These are phyloP conservation scores for Periplaneta americana DNA, from an alignment of 1,140 invertebrate species.

Conservation along the genomic window DNA sequence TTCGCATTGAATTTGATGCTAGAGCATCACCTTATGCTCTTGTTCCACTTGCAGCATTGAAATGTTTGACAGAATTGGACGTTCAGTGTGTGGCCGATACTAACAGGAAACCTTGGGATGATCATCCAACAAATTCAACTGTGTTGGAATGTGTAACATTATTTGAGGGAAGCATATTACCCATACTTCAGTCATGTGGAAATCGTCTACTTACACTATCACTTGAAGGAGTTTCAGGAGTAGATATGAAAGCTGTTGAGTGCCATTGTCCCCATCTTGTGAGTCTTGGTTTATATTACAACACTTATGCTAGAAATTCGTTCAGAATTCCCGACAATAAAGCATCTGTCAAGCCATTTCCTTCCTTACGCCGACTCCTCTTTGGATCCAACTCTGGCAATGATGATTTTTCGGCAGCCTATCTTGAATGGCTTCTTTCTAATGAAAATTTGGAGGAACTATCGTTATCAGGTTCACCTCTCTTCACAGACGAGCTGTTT, in stretches of 20 bases:
- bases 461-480: slow-evolving; percentile 17
- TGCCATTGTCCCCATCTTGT: slow-evolving; percentile 9
- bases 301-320: slow-evolving; percentile 12
- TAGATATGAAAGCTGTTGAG: slow-evolving; percentile 14
- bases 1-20: slow-evolving; percentile 20
- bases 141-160: background rate
- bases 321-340: slow-evolving; percentile 14
- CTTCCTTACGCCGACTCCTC: slow-evolving; percentile 9
- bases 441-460: slow-evolving; percentile 17
- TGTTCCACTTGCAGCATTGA: slow-evolving; percentile 5
- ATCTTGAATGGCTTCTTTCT: slow-evolving; percentile 16
- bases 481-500: slow-evolving; percentile 17
- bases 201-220: slow-evolving; percentile 12
- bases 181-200: slow-evolving; percentile 14
- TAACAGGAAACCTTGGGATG: slow-evolving; percentile 5
- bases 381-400: slow-evolving; percentile 21
- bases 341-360: slow-evolving; percentile 10
- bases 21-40: slow-evolving; percentile 14
- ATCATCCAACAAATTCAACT: background rate
- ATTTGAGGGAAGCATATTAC: slow-evolving; percentile 17
- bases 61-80: slow-evolving; percentile 16
- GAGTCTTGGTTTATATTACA: slow-evolving; percentile 19
- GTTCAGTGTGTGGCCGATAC: slow-evolving; percentile 15
- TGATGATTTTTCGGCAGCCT: slow-evolving; percentile 15
- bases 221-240: slow-evolving; percentile 16